Evolutionary conservation across 2,113 vertebrate genomes (phyloP).

Genomic region (Dunckerocampus dactyliophorus): DNA sequence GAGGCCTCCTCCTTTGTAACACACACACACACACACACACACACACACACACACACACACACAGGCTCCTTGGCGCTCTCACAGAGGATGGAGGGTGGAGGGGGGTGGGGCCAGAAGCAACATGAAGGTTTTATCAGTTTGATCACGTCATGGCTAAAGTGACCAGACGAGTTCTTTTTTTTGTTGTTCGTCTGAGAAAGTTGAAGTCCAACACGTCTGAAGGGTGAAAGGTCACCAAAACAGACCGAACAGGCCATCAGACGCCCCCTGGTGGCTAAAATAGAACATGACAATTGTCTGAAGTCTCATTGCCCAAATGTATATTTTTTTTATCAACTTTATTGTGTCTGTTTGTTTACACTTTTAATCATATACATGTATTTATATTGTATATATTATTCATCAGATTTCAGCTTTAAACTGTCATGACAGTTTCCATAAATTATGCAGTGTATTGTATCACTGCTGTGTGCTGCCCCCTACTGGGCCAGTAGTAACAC

Average conservation of each 20-base stretch:
- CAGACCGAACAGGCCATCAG: not conserved
- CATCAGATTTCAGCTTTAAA: too few species aligned
- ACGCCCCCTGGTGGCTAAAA: not conserved
- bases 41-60: conserved; percentile 28
- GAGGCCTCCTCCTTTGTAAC: conserved; percentile 49
- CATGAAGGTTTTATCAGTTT: conserved; percentile 35
- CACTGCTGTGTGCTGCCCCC: conserved; percentile 28
- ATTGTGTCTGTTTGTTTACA: too few species aligned
- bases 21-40: conserved; percentile 20
- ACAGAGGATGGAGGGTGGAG: conserved; percentile 7
- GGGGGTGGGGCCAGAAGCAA: conserved; percentile 3
- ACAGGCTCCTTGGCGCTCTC: conserved; percentile 1
- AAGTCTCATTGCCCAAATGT: too few species aligned
- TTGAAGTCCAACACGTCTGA: not conserved
- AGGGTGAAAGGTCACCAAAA: not conserved
- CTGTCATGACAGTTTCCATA: too few species aligned
- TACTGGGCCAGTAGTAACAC: conserved; percentile 16
- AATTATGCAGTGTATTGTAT: too few species aligned
- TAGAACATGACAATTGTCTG: too few species aligned
- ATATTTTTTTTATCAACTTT: too few species aligned
- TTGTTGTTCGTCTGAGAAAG: conserved; percentile 37
- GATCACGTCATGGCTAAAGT: conserved; percentile 44
- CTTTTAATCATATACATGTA: too few species aligned
- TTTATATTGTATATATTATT: too few species aligned
- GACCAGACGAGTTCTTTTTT: conserved; percentile 8